A percentile compares a stretch with the other conserved stretches of the same genome.
phyloP scores from a whole-genome alignment of 2,113 vertebrate species.

The Lethenteron reissneri region DNA sequence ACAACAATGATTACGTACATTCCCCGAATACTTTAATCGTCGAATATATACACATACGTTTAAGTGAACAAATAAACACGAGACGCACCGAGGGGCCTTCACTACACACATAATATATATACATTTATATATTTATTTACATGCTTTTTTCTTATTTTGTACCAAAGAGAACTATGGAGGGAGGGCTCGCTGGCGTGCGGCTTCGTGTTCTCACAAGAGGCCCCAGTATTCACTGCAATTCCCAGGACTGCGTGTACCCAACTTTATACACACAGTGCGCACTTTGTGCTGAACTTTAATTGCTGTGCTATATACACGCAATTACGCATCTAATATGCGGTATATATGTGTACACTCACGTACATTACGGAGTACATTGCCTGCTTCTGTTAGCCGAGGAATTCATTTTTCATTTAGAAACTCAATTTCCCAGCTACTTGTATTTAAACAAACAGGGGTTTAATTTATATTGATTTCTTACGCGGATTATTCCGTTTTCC shows the following conservation, averaged over 20 bases:
- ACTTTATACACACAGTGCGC: not conserved
- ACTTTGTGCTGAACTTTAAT: not conserved
- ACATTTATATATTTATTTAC: not conserved
- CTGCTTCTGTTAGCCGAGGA: too few species aligned
- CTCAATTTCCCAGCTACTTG: too few species aligned
- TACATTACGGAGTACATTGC: not conserved
- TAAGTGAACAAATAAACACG: not conserved
- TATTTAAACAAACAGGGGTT: too few species aligned
- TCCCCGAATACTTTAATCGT: not conserved
- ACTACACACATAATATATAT: not conserved
- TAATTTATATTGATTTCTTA: too few species aligned
- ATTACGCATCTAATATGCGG: not conserved
- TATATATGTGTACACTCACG: conserved; percentile 1
- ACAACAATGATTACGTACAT: not conserved
- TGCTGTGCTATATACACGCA: not conserved
- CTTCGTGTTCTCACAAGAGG: too few species aligned
- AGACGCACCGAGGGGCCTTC: not conserved
- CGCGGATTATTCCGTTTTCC: too few species aligned
- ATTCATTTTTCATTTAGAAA: too few species aligned
- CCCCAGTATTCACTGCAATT: too few species aligned
- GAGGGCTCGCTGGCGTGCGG: too few species aligned
- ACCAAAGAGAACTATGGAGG: not conserved
- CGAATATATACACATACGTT: not conserved
- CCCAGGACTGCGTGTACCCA: not conserved
- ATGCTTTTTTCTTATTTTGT: not conserved